phyloP scores from a whole-genome alignment of 2,113 vertebrate species.

The Orientallactaga bullata region DNA sequence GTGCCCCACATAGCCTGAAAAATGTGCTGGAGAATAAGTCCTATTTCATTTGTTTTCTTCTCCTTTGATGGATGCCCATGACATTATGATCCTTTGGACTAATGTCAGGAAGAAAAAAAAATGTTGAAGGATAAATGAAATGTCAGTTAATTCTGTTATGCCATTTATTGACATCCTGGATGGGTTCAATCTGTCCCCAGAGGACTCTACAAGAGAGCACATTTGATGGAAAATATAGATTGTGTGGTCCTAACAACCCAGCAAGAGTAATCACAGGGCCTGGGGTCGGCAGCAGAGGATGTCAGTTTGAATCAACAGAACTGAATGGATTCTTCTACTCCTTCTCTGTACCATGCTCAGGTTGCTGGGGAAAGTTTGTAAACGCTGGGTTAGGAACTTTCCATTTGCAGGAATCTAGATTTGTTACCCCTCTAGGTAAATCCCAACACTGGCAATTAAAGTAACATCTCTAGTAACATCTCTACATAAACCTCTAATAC shows the following conservation, averaged over 20 bases:
- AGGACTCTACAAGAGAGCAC: not conserved
- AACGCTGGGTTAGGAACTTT: not conserved
- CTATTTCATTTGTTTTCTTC: conserved; percentile 63
- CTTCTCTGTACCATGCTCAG: not conserved
- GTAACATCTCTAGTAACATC: not conserved
- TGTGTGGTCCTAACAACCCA: conserved; percentile 20
- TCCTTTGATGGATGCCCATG: conserved; percentile 55
- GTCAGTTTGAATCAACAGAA: not conserved
- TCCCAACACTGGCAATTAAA: not conserved
- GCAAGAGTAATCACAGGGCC: conserved; percentile 13
- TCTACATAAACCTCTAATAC: not conserved
- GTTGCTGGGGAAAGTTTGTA: not conserved
- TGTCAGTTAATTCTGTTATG: conserved; percentile 64
- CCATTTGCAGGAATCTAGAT: not conserved
- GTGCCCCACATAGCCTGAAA: not conserved
- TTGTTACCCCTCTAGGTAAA: not conserved
- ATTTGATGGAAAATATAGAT: conserved; percentile 69
- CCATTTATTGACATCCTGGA: conserved; percentile 61
- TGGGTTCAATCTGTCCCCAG: conserved; percentile 24
- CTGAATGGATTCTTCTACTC: not conserved
- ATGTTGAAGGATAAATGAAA: conserved; percentile 60
- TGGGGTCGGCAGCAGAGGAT: not conserved
- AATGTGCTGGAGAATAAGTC: conserved; percentile 32
- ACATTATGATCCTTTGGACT: conserved; percentile 34
- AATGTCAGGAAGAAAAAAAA: conserved; percentile 60